A percentile compares a stretch with the other conserved stretches of the same genome.
phyloP scores from a whole-genome alignment of 2,888 invertebrate species.

The Balanococcus diminutus region DNA sequence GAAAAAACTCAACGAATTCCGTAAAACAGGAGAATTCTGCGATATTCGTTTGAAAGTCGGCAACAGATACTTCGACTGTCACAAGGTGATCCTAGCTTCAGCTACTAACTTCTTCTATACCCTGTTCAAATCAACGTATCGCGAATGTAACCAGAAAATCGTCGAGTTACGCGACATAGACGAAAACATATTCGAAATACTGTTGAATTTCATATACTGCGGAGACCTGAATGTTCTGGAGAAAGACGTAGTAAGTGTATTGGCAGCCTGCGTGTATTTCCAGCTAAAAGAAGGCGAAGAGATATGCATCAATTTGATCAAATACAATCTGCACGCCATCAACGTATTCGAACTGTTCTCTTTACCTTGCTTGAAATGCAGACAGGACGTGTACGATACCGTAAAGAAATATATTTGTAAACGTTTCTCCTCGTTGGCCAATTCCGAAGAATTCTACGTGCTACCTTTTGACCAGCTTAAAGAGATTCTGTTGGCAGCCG shows the following conservation, averaged over 20 bases:
- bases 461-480: constrained; percentile 4
- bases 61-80: constrained; percentile 19
- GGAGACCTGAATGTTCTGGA: not conserved
- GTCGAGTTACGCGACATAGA: constrained; percentile 12
- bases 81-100: constrained; percentile 21
- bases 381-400: not conserved
- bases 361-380: not conserved
- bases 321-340: not conserved
- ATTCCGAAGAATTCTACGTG: not conserved
- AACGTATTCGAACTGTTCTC: constrained; percentile 27
- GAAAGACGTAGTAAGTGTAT: not conserved
- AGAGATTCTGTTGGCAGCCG: constrained; percentile 1
- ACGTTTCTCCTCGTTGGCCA: not conserved
- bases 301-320: not conserved
- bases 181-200: not conserved
- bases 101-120: not conserved
- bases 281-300: not conserved
- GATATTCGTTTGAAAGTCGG: constrained; percentile 24
- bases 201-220: constrained; percentile 26
- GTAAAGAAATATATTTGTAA: constrained; percentile 21
- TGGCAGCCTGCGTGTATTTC: constrained; percentile 33
- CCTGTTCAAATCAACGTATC: not conserved
- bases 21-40: constrained; percentile 35
- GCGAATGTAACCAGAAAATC: not conserved
- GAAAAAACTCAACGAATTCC: not conserved